Conservation (phyloP, 2,888 invertebrate genomes). For the Morpho achilles region DNA sequence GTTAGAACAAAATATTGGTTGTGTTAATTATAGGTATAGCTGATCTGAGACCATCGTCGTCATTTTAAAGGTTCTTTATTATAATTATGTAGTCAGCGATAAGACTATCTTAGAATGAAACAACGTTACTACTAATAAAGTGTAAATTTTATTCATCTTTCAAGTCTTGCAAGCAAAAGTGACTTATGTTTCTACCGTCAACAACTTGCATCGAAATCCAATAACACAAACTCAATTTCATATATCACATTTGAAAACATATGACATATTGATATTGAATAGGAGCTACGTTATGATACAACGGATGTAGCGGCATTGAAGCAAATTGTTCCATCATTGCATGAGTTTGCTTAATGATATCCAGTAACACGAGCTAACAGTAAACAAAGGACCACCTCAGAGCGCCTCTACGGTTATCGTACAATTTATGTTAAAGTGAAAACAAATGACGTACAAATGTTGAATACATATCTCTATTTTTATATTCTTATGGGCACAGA, state of each 20-base stretch:
- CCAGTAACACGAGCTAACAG: constrained; percentile 14
- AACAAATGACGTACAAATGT: constrained; percentile 1
- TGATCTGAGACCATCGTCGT: no score
- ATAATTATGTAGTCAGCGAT: no score
- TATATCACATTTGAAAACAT: not conserved
- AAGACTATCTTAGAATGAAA: no score
- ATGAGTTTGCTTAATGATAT: constrained; percentile 21
- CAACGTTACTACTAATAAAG: no score
- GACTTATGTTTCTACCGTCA: no score
- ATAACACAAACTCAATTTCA: not conserved
- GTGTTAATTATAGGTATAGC: no score
- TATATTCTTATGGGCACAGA: not conserved
- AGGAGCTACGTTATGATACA: constrained; percentile 15
- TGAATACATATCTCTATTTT: not conserved
- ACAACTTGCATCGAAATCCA: no score
- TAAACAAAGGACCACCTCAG: constrained; percentile 36
- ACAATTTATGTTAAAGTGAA: constrained; percentile 3
- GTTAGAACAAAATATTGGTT: no score
- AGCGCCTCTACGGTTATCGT: constrained; percentile 43
- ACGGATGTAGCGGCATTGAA: constrained; percentile 23
- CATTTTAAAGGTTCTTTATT: no score
- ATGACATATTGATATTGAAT: constrained; percentile 13
- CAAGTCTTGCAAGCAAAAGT: no score
- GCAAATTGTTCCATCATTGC: constrained; percentile 21
- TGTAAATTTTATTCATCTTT: no score